These are phyloP conservation scores for Anthopleura xanthogrammica DNA, from an alignment of 92 coral and sea anemone genomes.

Conservation along the genomic window DNA sequence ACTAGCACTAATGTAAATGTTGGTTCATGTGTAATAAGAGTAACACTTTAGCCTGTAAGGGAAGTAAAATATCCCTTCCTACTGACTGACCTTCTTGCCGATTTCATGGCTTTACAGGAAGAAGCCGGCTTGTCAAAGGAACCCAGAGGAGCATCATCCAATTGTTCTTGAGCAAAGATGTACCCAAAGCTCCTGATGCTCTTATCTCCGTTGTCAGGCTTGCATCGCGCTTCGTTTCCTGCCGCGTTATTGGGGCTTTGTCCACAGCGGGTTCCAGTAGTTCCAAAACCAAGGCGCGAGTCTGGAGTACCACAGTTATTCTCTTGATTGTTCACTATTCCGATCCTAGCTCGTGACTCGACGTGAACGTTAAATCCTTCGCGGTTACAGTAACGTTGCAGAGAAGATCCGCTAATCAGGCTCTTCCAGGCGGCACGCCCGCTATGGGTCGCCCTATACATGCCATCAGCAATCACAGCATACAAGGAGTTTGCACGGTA, in stretches of 20 bases:
- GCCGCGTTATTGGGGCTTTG: slow-evolving; percentile 4
- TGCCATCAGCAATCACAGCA: slow-evolving; percentile 17
- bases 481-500: neutral
- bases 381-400: slow-evolving; percentile 36
- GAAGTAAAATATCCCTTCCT: no score
- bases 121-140: slow-evolving; percentile 1
- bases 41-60: no score
- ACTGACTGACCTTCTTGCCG: neutral
- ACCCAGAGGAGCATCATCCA: neutral
- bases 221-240: slow-evolving; percentile 39
- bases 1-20: no score
- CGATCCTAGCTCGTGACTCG: slow-evolving; percentile 38
- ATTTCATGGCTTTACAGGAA: neutral
- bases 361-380: slow-evolving; percentile 44
- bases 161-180: slow-evolving; percentile 14
- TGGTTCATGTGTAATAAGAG: no score
- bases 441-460: neutral
- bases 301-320: slow-evolving; percentile 42
- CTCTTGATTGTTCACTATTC: slow-evolving; percentile 42
- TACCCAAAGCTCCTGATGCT: slow-evolving; percentile 12
- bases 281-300: slow-evolving; percentile 65
- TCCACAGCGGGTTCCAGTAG: slow-evolving; percentile 22
- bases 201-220: slow-evolving; percentile 5
- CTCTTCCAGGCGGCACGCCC: slow-evolving; percentile 46
- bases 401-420: slow-evolving; percentile 32